Percentiles rank a stretch among this genome's conserved stretches.
These are phyloP conservation scores for Monopterus albus DNA, from an alignment of 2,113 vertebrate species.

Conservation along the genomic window DNA sequence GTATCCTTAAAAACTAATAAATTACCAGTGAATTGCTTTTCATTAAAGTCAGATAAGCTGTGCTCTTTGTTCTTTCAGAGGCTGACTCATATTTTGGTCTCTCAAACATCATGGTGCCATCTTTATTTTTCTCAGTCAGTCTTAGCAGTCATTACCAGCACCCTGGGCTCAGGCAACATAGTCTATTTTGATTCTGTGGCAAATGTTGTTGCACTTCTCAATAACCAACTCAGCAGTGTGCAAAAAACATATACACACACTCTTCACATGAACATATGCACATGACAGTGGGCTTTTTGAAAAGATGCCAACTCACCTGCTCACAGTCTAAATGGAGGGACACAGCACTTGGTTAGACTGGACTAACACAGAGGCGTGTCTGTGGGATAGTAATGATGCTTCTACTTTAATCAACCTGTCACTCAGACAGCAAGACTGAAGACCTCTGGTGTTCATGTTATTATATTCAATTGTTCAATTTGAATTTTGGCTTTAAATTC, in stretches of 20 bases:
- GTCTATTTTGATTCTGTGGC: slow-evolving; percentile 59
- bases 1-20: slow-evolving; percentile 24
- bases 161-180: not conserved
- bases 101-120: slow-evolving; percentile 24
- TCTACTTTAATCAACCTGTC: slow-evolving; percentile 33
- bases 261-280: slow-evolving; percentile 31
- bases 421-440: slow-evolving; percentile 8
- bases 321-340: slow-evolving; percentile 34
- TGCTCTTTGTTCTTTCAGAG: slow-evolving; percentile 31
- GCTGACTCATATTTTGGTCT: slow-evolving; percentile 2
- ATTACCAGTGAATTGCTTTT: slow-evolving; percentile 49
- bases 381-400: slow-evolving; percentile 11
- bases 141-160: slow-evolving; percentile 33
- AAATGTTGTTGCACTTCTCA: slow-evolving; percentile 43
- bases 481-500: not conserved
- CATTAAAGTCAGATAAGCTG: slow-evolving; percentile 65
- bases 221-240: slow-evolving; percentile 19
- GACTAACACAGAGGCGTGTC: slow-evolving; percentile 30
- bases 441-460: slow-evolving; percentile 1
- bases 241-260: not conserved
- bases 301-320: slow-evolving; percentile 46
- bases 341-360: slow-evolving; percentile 26
- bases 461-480: not conserved
- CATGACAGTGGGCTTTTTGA: slow-evolving; percentile 28
- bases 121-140: slow-evolving; percentile 51